phyloP scores from a whole-genome alignment of 2,797 vertebrate genomes.

The Cryptoprocta ferox region DNA sequence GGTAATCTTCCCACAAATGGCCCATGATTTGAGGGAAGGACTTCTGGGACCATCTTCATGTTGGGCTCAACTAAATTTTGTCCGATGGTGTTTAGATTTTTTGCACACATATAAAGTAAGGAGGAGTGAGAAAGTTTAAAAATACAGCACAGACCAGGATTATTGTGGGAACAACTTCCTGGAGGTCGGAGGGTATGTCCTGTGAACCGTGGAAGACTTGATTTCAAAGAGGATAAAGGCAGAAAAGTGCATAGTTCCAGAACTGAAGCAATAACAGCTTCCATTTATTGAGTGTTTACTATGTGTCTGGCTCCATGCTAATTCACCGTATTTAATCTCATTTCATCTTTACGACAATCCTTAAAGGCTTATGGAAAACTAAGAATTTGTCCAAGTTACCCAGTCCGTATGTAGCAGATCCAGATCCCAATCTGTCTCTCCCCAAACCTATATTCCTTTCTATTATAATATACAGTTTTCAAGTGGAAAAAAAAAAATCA shows the following conservation, averaged over 20 bases:
- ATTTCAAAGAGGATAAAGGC: neutral
- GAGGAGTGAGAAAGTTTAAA: neutral
- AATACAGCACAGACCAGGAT: neutral
- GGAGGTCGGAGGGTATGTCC: neutral
- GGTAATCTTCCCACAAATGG: neutral
- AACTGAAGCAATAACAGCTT: slow-evolving; percentile 38
- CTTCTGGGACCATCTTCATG: neutral
- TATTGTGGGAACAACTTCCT: neutral
- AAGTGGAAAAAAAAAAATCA: slow-evolving; percentile 48
- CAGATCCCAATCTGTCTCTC: slow-evolving; percentile 13
- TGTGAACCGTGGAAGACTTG: neutral
- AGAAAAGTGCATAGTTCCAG: slow-evolving; percentile 31
- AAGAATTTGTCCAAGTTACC: slow-evolving; percentile 47
- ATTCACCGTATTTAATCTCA: slow-evolving; percentile 26
- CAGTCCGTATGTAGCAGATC: slow-evolving; percentile 39
- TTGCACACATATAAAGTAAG: neutral
- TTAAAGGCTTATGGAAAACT: neutral
- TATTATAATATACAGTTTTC: slow-evolving; percentile 43
- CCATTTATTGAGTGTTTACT: slow-evolving; percentile 37
- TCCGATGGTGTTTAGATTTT: slow-evolving; percentile 3
- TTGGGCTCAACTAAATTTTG: neutral
- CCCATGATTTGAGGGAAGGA: neutral
- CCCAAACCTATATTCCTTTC: slow-evolving; percentile 11
- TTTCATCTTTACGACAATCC: neutral
- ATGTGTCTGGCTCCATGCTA: neutral